Evolutionary conservation across 2,797 vertebrate species (phyloP).

Genomic region (Coregonus ussuriensis): DNA sequence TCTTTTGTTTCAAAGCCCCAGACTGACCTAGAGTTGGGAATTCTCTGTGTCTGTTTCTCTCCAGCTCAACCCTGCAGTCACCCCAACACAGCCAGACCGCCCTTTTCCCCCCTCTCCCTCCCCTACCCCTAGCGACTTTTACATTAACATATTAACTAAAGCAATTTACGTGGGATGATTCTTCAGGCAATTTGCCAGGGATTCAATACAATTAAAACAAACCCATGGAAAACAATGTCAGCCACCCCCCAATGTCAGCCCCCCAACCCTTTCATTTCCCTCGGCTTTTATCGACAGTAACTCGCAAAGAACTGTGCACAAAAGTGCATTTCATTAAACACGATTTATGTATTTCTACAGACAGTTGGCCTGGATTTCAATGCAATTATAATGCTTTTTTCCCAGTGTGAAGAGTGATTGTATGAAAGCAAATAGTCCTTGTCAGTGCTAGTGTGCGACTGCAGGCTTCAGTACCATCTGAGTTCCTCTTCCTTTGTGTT

Average conservation of each 20-base stretch:
- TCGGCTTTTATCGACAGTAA: constrained; percentile 34
- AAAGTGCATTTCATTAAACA: constrained; percentile 35
- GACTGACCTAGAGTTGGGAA: not conserved
- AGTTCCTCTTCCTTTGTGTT: not conserved
- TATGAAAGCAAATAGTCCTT: constrained; percentile 11
- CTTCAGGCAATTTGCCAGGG: constrained; percentile 50
- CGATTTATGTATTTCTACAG: constrained; percentile 26
- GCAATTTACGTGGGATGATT: constrained; percentile 31
- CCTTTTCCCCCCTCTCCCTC: not conserved
- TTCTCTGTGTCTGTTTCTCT: not conserved
- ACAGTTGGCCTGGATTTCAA: constrained; percentile 29
- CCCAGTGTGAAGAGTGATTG: not conserved
- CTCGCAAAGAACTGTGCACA: constrained; percentile 30
- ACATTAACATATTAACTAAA: constrained; percentile 56
- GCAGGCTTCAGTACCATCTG: not conserved
- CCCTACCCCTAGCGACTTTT: constrained; percentile 6
- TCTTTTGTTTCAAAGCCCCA: not conserved
- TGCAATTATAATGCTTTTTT: constrained; percentile 18
- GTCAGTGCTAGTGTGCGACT: not conserved
- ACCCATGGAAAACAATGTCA: constrained; percentile 34
- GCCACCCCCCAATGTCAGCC: constrained; percentile 30
- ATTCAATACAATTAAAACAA: constrained; percentile 49
- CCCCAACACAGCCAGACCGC: not conserved
- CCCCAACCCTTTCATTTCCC: not conserved
- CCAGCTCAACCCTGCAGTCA: not conserved